These are phyloP conservation scores for Tiliacea aurago DNA, from an alignment of 2,888 invertebrate species.

Conservation along the genomic window DNA sequence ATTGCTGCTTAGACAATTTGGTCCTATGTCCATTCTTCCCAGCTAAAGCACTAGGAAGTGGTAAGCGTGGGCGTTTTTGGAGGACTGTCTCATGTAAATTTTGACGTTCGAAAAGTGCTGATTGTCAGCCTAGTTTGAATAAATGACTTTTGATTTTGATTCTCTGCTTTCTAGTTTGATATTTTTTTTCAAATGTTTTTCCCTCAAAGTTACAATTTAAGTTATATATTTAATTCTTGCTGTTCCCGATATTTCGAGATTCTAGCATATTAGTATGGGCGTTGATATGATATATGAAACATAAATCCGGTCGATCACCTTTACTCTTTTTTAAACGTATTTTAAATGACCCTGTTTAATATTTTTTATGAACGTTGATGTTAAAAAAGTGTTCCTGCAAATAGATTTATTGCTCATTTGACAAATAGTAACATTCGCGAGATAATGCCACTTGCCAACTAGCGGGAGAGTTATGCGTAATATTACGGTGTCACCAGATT, in stretches of 20 bases:
- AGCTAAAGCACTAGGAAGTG: no score
- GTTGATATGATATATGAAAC: conserved; percentile 6
- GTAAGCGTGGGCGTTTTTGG: no score
- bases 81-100: no score
- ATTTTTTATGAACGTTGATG: background rate
- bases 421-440: conserved; percentile 35
- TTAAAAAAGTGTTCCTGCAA: conserved; percentile 19
- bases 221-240: background rate
- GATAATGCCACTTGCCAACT: conserved; percentile 49
- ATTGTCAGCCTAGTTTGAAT: no score
- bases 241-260: background rate
- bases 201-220: background rate
- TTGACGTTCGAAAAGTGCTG: no score
- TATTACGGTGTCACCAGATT: conserved; percentile 37
- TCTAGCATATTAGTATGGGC: background rate
- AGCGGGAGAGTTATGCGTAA: conserved; percentile 30
- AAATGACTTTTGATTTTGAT: no score
- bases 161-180: background rate
- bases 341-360: conserved; percentile 12
- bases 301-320: conserved; percentile 16
- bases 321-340: background rate
- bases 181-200: background rate
- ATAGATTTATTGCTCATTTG: conserved; percentile 48
- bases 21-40: background rate
- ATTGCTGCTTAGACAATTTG: background rate